Evolutionary conservation across 2,797 vertebrate genomes (phyloP).

Genomic region (Sebastes cheni): DNA sequence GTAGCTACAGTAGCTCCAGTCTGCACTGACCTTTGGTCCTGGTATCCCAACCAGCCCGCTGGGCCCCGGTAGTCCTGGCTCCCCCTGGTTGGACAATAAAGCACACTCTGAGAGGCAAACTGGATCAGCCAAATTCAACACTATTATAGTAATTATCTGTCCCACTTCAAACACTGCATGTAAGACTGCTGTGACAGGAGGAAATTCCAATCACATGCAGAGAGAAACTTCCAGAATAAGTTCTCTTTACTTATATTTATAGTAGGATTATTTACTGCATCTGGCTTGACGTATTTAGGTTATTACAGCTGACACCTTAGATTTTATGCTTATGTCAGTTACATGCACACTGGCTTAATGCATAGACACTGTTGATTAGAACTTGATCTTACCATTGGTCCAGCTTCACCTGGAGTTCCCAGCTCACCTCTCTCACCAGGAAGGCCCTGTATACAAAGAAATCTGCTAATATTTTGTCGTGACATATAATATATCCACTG

Average conservation of each 20-base stretch:
- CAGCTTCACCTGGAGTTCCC: conserved; percentile 73
- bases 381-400: conserved; percentile 68
- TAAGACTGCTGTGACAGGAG: neutral
- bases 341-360: neutral
- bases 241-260: neutral
- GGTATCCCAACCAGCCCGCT: conserved; percentile 59
- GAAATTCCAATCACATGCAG: neutral
- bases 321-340: neutral
- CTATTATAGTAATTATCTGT: conserved; percentile 44
- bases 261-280: neutral
- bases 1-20: neutral
- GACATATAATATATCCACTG: neutral
- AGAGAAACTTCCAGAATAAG: neutral
- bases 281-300: neutral
- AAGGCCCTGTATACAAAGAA: conserved; percentile 62
- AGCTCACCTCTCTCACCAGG: conserved; percentile 69
- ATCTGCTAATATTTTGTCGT: neutral
- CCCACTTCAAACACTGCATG: neutral
- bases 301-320: neutral
- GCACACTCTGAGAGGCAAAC: conserved; percentile 26
- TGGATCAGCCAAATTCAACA: conserved; percentile 40
- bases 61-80: conserved; percentile 70
- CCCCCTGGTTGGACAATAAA: conserved; percentile 71
- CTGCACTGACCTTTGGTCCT: conserved; percentile 78
- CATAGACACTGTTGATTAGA: neutral